Evolutionary conservation across 1,140 invertebrate genomes (phyloP), one percentile per base, ranked within the genome.

Genomic region (Mesaphorura yosii): DNA sequence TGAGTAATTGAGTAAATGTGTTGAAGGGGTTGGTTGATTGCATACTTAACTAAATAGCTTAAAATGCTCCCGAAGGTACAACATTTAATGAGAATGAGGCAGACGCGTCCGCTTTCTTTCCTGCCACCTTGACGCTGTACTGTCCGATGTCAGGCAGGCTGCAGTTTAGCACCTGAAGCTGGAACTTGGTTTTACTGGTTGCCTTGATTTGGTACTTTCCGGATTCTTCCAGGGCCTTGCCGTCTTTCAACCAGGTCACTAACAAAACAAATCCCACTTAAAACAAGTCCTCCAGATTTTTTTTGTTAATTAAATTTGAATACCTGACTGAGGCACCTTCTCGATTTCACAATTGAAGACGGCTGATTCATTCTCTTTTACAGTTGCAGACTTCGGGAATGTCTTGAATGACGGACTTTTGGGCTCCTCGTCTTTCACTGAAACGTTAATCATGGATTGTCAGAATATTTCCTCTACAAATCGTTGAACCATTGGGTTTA

Each of bases 41-140:
- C n/a, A n/a, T n/a, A n/a, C n/a, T n/a, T n/a, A n/a, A n/a, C n/a
- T n/a, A n/a, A n/a, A n/a, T n/a, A n/a, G n/a, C n/a, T n/a, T n/a
- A 34, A 34, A n/a, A 34, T 3, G 31, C 28, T 38, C 19, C 25
- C 2, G 50, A 6, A 5, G 50, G 7, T 7, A 15, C 28, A 29
- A 91, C 84, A 71, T 92, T 92, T 3, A 91, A 73, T 29, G 88
- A 85, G 75, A 92, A 92, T 57, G 88, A 82, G 38, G 84, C 78
- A 28, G 79, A 75, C 44, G 79, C 78, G 68, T 89, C 86, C 49
- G 82, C 82, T 67, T 88, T 88, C 65, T 84, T 84, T 60, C 83
- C 82, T 27, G 82, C 79, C n/a, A 84, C 87, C 64, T 83, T 84
- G 4, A 88, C 86, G 54, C 82, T 76, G 70, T 95, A 96, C 68